These are phyloP conservation scores for Rallus crepitans DNA, from an alignment of 2,797 vertebrate species.

Conservation along the genomic window DNA sequence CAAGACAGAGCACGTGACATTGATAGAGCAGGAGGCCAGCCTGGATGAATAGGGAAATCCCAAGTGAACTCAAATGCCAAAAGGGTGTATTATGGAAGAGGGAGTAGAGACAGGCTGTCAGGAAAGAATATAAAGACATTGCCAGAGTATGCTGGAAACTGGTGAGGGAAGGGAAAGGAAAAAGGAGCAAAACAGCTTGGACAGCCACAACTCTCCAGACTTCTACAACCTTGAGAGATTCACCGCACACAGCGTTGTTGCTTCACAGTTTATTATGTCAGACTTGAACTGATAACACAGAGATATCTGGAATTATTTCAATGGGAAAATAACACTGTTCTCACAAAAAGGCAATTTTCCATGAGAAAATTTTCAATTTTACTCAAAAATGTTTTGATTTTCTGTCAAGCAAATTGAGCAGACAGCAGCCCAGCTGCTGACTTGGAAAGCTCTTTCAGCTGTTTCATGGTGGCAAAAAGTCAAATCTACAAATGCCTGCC, in stretches of 20 bases:
- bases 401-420: neutral
- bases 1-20: fast-evolving
- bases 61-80: neutral
- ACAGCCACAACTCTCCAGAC: neutral
- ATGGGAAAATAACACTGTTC: neutral
- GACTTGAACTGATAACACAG: neutral
- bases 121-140: neutral
- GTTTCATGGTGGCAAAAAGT: neutral
- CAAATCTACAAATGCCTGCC: neutral
- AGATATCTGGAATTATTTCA: neutral
- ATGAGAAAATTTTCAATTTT: conserved; percentile 32
- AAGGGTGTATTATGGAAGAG: neutral
- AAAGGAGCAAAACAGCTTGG: neutral
- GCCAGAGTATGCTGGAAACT: neutral
- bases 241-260: neutral
- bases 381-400: conserved; percentile 19
- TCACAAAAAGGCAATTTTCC: neutral
- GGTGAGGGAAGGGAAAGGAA: neutral
- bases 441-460: conserved; percentile 28
- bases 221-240: neutral
- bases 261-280: neutral
- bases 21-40: fast-evolving
- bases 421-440: neutral
- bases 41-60: neutral
- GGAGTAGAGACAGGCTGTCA: neutral